phyloP scores from a whole-genome alignment of 1,140 invertebrate genomes.

The Tetramorium alpestre region DNA sequence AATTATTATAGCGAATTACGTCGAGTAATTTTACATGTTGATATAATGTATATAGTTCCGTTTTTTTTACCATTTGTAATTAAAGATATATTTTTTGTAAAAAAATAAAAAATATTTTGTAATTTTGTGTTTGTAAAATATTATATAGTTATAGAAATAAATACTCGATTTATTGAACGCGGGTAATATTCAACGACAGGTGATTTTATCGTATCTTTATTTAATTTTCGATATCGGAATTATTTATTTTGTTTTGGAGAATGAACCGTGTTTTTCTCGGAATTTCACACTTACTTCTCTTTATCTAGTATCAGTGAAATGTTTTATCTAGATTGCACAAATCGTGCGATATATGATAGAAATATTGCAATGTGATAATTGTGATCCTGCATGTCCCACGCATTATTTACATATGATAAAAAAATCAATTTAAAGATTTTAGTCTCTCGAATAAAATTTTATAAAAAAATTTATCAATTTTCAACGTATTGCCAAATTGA shows the following conservation, averaged over 20 bases:
- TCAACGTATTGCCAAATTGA: not conserved
- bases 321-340: not conserved
- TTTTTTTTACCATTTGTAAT: slow-evolving; percentile 2
- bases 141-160: no score
- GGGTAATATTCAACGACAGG: not conserved
- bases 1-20: not conserved
- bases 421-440: not conserved
- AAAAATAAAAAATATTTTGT: not conserved
- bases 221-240: not conserved
- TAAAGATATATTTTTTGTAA: not conserved
- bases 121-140: not conserved
- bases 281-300: not conserved
- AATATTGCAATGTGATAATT: not conserved
- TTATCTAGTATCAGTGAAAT: not conserved
- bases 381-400: not conserved
- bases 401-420: not conserved
- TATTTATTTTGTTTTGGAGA: not conserved
- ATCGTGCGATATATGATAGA: not conserved
- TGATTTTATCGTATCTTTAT: not conserved
- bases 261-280: not conserved
- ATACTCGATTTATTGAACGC: no score
- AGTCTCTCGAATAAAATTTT: not conserved
- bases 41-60: not conserved
- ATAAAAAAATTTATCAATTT: not conserved
- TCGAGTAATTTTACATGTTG: not conserved